Evolutionary conservation across 2,113 vertebrate genomes (phyloP), one percentile per base, ranked within the genome.

Genomic region (Leuciscus idus): DNA sequence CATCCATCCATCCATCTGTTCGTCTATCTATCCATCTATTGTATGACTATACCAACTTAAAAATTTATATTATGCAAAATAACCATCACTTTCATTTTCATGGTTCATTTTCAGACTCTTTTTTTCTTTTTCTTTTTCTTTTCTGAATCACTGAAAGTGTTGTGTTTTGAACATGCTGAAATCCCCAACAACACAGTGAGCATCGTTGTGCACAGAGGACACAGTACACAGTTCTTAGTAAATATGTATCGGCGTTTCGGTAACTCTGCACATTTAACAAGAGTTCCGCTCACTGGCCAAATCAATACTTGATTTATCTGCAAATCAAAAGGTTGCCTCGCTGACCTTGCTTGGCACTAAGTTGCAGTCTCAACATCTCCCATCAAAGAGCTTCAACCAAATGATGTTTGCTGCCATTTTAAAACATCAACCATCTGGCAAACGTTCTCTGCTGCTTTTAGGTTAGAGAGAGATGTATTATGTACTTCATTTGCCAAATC

Each of bases 261-360:
- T 15, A 80, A 17, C 33, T 61, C 57, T 80, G 9, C 33, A 13
- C 19, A 79, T 80, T 80, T 36, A 50, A 72, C 76, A 87, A 73
- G 30, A 86, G 59, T 82, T 86, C 83, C 39, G 64, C 81, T 78
- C 43, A 62, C 88, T 50, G 81, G 39, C 75, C 66, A 78, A 91
- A 91, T 91, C 84, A 55, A 88, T 89, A 86, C 72, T 33, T 84
- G 70, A 89, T 88, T 88, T 86, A 85, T 86, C 78, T 85, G 88
- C 87, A 87, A 90, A 89, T 89, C 84, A 91, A 89, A 33, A 33
- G 33, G 3, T 86, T 79, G 81, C 86, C 87, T 86, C 43, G 50
- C 87, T 91, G 88, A 90, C 88, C 88, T 84, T 43, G n/a, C 64
- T 75, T 75, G 73, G 73, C 6, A n/a, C n/a, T 28, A 48, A 21